Percentiles rank a stretch among this genome's conserved stretches.
These are phyloP conservation scores for Leptinotarsa texana DNA, from an alignment of 1,140 invertebrate species.

Conservation along the genomic window DNA sequence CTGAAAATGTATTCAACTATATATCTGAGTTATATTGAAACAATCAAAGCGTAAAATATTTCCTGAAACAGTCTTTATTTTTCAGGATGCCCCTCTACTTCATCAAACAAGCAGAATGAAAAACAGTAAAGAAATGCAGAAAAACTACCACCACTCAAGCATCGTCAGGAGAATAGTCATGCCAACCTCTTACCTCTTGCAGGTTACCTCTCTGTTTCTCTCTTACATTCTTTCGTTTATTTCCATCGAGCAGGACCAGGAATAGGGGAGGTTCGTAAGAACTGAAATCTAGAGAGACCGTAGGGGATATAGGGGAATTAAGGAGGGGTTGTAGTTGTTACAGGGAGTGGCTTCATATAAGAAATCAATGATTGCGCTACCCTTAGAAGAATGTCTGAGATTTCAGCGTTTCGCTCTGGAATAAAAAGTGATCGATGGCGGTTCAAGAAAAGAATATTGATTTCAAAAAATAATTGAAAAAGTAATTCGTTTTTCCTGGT, in stretches of 20 bases:
- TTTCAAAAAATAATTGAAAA: too few relatives aligned
- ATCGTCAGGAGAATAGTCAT: constrained; percentile 25
- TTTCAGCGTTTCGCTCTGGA: background rate
- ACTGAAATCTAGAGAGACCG: constrained; percentile 26
- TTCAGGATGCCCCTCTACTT: constrained; percentile 19
- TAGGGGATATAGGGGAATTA: constrained; percentile 33
- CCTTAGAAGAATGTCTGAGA: constrained; percentile 29
- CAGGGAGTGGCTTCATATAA: constrained; percentile 47
- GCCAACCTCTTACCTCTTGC: constrained; percentile 28
- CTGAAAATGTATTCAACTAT: too few relatives aligned
- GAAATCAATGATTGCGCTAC: constrained; percentile 46
- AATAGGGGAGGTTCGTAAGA: constrained; percentile 37
- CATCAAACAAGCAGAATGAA: background rate
- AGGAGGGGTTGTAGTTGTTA: constrained; percentile 40
- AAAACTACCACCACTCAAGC: constrained; percentile 24
- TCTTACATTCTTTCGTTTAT: constrained; percentile 29
- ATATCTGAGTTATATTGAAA: too few relatives aligned
- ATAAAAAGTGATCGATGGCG: too few relatives aligned
- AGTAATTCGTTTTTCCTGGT: too few relatives aligned
- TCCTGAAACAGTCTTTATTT: background rate
- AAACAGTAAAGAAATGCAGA: constrained; percentile 16
- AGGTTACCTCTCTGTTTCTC: constrained; percentile 24
- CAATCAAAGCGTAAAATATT: background rate
- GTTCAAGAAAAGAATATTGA: too few relatives aligned
- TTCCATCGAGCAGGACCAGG: constrained; percentile 28